phyloP scores from a whole-genome alignment of 2,888 invertebrate genomes.

The Tenthredo amoena region DNA sequence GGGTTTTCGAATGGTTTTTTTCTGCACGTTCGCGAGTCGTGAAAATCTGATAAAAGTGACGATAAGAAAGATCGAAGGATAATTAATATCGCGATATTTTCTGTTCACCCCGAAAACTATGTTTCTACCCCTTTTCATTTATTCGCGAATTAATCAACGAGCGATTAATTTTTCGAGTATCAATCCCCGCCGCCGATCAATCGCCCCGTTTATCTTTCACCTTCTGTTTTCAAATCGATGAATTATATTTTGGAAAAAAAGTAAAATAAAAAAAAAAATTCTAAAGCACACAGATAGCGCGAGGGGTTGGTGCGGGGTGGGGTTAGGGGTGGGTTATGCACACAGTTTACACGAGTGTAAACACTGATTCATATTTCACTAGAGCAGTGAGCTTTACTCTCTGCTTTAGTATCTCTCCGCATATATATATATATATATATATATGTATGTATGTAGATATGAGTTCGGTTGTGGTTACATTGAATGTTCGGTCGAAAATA shows the following conservation, averaged over 20 bases:
- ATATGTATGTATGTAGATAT: neutral
- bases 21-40: too few relatives aligned
- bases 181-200: neutral
- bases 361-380: slow-evolving; percentile 45
- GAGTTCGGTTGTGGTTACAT: neutral
- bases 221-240: neutral
- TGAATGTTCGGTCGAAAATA: neutral
- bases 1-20: too few relatives aligned
- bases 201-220: neutral
- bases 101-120: neutral
- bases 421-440: neutral
- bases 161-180: neutral
- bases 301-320: neutral
- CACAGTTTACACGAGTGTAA: slow-evolving; percentile 44
- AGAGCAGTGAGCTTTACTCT: neutral
- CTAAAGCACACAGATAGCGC: neutral
- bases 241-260: neutral
- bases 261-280: neutral
- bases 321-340: neutral
- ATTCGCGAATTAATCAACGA: neutral
- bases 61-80: too few relatives aligned
- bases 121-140: neutral
- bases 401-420: neutral
- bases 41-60: too few relatives aligned
- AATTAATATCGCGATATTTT: too few relatives aligned